Evolutionary conservation across 2,797 vertebrate species (phyloP).

Genomic region (Microcaecilia unicolor): DNA sequence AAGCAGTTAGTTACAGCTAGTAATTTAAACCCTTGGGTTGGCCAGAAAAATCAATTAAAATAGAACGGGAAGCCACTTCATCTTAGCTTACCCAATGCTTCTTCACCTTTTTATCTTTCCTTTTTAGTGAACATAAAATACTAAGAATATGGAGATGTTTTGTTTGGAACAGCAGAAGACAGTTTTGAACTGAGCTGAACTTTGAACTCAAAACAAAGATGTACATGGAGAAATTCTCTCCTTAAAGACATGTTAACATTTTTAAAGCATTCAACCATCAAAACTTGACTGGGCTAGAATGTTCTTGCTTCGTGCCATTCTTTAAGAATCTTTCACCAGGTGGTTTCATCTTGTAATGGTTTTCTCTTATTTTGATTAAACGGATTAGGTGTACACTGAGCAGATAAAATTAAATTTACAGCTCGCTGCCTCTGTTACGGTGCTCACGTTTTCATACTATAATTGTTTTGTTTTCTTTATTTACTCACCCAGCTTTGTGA

Average conservation of each 20-base stretch:
- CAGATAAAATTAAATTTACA: slow-evolving; percentile 22
- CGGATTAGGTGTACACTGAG: slow-evolving; percentile 27
- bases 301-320: slow-evolving; percentile 36
- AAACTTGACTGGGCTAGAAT: slow-evolving; percentile 41
- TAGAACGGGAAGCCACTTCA: no score
- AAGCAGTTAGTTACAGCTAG: no score
- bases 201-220: slow-evolving; percentile 2
- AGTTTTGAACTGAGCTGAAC: slow-evolving; percentile 7
- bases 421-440: slow-evolving; percentile 11
- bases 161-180: slow-evolving; percentile 5
- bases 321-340: slow-evolving; percentile 56
- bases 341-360: slow-evolving; percentile 49
- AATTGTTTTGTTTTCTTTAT: no score
- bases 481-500: no score
- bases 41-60: no score
- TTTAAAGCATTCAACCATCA: slow-evolving; percentile 64
- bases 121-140: no score
- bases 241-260: slow-evolving; percentile 57
- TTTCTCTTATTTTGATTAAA: slow-evolving; percentile 27
- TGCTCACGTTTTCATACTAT: slow-evolving; percentile 2
- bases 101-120: no score
- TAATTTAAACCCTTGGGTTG: no score
- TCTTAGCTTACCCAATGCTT: no score
- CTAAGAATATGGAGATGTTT: not conserved
- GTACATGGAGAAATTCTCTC: slow-evolving; percentile 45